Base-by-base conservation (phyloP, 2,888 invertebrate species). In the Lordiphosa andalusiaca region DNA sequence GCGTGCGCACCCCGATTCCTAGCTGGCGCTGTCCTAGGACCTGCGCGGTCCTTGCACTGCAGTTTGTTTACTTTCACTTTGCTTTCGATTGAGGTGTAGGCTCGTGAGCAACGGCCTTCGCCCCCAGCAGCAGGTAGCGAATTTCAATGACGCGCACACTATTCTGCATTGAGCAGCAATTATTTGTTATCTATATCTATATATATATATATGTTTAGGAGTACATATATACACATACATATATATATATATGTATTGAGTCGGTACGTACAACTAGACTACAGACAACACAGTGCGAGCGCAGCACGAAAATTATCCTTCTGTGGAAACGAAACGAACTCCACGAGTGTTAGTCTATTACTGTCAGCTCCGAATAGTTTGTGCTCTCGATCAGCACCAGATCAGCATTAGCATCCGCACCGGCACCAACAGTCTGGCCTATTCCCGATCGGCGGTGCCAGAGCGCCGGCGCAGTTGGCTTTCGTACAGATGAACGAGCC, bases 331-430 rank as follows among this genome's bases (percentile, higher is more conserved):
- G 78, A 81, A 82, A 80, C 71, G 84, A 82, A 66, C 77, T 72
- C 71, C 80, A 73, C 84, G 84, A 77, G 71, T 80, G 86, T 84
- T 80, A 66, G 77, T 85, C 75, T 77, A 82, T 84, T 85, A 85
- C 86, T 85, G 73, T 67, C 75, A 56, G 63, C 49, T 57, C 21
- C 49, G 36, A 63, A 66, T 50, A 51, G 59, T 53, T 47, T 52
- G 35, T 59, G 25, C 40, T 58, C 53, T 46, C 39, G 57, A 49
- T 52, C 49, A 25, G 16, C 38, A 53, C 44, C 53, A 23, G 41
- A 38, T 47, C 47, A 21, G 47, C 47, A 53, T 53, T 30, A 38
- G 47, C 50, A 40, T 40, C 30, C n/a, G 30, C 50, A 40, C 40
- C 39, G 40, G 35, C 44, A 41, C 35, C 12, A 44, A 23, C 30